Evolutionary conservation across 2,888 invertebrate species (phyloP).

Genomic region (Folsomia candida): DNA sequence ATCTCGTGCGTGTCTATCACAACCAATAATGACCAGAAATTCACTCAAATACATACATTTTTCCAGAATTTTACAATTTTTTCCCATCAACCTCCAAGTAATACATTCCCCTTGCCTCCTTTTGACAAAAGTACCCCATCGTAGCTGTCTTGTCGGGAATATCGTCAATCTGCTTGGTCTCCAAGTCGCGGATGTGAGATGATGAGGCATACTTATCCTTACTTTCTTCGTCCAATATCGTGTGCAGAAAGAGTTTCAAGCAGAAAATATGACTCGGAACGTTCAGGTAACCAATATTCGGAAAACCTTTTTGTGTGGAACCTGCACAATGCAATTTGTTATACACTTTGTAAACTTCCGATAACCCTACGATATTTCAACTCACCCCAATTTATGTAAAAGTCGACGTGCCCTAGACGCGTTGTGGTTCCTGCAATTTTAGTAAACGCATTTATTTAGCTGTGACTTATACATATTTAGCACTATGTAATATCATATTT

Average conservation of each 20-base stretch:
- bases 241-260: conserved; percentile 1
- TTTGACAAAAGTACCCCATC: background rate
- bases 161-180: background rate
- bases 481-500: too few relatives aligned
- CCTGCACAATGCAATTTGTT: too few relatives aligned
- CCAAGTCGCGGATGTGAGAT: background rate
- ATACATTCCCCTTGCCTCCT: background rate
- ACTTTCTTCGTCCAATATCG: background rate
- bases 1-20: too few relatives aligned
- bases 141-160: background rate
- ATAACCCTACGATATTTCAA: too few relatives aligned
- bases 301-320: background rate
- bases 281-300: background rate
- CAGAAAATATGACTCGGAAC: background rate
- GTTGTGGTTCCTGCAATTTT: background rate
- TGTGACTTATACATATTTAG: too few relatives aligned
- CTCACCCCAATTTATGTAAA: background rate
- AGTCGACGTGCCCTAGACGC: background rate
- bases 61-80: background rate
- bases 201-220: background rate
- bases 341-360: too few relatives aligned
- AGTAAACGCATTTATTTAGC: too few relatives aligned
- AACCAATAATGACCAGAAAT: too few relatives aligned
- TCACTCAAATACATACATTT: too few relatives aligned
- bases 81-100: background rate